Evolutionary conservation across 2,113 vertebrate genomes (phyloP), one percentile per base, ranked within the genome.

Genomic region (Rostratula benghalensis): DNA sequence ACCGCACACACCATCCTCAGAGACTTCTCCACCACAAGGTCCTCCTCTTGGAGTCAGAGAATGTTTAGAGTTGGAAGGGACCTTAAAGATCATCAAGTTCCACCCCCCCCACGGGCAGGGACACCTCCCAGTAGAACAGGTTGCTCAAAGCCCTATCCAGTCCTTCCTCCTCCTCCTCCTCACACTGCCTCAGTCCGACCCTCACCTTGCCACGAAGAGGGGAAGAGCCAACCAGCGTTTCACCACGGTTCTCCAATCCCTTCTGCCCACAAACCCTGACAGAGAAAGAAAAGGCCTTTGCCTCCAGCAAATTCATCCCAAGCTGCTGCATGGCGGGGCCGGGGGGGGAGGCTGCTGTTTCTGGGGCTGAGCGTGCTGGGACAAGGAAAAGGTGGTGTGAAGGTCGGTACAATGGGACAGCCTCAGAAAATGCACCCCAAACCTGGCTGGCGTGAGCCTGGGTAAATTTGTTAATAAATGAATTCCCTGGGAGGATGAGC

Each of bases 331-430:
- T 5, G 60, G 24, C 5, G 24, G 25, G 24, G 13, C 3, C 2
- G 13, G 13, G 24, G 50, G 13, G 3, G n/a, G 11, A 46, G 30
- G 31, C 13, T 5, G 3, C 24, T 7, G 6, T 35, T 41, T 24
- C 35, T 10, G 51, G 63, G 22, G 27, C 16, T 9, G 17, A 51
- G 23, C 2, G 14, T 8, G 35, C 10, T 41, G 43, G 31, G 77
- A 30, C 20, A 30, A 61, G 35, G 3, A 20, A 37, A 54, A 20
- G 9, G 25, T 0, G 3, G 22, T 41, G 9, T 1, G 5, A 6
- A 6, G 24, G 43, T 31, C 2, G 0, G 22, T 4, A 17, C 0
- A 2, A n/a, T 27, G 3, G 3, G 33, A 37, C 31, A 43, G 35
- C 28, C 43, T 61, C 1, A 0, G 41, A 35, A 53, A 67, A 69